Conservation (phyloP, 2,888 invertebrate species). For the Rhorus exstirpatorius region DNA sequence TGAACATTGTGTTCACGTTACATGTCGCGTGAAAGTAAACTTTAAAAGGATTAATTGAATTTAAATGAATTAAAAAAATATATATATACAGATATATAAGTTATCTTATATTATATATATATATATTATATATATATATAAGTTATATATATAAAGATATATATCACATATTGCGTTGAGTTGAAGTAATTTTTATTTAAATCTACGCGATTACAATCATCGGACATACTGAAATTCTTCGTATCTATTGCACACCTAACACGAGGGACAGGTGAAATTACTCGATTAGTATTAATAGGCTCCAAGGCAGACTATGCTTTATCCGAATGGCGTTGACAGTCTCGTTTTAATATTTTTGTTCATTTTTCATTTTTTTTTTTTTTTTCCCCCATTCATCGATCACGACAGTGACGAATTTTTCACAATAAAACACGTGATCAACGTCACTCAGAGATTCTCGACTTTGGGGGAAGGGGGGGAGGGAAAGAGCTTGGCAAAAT, state of each 20-base stretch:
- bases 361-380: neutral
- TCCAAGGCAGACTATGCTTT: constrained; percentile 54
- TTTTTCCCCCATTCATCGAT: neutral
- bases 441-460: constrained; percentile 41
- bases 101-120: too few relatives aligned
- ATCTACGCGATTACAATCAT: constrained; percentile 68
- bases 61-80: too few relatives aligned
- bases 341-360: constrained; percentile 7
- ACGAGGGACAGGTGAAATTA: constrained; percentile 45
- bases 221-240: constrained; percentile 66
- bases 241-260: constrained; percentile 65
- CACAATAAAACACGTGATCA: neutral
- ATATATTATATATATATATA: too few relatives aligned
- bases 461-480: too few relatives aligned
- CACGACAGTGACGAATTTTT: neutral
- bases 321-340: constrained; percentile 42
- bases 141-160: too few relatives aligned
- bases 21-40: too few relatives aligned
- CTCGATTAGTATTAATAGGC: constrained; percentile 58
- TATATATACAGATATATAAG: too few relatives aligned
- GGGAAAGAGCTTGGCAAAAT: constrained; percentile 8
- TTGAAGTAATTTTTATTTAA: constrained; percentile 65
- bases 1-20: too few relatives aligned
- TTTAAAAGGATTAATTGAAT: too few relatives aligned
- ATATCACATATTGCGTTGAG: constrained; percentile 33